Conservation (phyloP, 2,113 vertebrate species). For the Lota lota region DNA sequence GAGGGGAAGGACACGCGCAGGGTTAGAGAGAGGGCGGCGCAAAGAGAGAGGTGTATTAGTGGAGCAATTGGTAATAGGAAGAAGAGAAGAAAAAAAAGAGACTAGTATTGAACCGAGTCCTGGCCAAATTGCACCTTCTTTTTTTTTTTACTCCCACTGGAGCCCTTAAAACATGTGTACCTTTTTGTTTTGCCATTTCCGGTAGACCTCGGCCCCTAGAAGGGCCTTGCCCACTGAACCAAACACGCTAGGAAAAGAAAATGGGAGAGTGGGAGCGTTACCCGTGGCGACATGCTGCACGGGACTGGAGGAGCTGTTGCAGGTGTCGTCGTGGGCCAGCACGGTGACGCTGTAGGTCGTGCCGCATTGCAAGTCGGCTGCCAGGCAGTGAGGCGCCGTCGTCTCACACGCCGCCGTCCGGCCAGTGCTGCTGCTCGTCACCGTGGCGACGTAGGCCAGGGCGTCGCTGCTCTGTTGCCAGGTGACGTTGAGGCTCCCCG, state of each 20-base stretch:
- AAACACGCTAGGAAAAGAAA: neutral
- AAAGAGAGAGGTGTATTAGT: neutral
- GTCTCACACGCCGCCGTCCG: constrained; percentile 24
- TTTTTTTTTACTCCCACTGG: too few relatives aligned
- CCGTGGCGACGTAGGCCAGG: constrained; percentile 38
- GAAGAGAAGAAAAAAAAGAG: neutral
- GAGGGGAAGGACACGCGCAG: neutral
- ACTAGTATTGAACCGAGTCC: too few relatives aligned
- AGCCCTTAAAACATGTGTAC: neutral
- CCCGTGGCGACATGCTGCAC: constrained; percentile 51
- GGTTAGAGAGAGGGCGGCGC: neutral
- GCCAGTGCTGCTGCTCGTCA: constrained; percentile 40
- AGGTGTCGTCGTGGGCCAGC: constrained; percentile 51
- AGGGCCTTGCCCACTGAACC: too few relatives aligned
- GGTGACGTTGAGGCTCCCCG: constrained; percentile 63
- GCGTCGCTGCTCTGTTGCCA: constrained; percentile 60
- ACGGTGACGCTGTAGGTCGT: constrained; percentile 58
- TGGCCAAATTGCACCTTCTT: neutral
- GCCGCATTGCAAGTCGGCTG: constrained; percentile 57
- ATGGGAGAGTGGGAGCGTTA: constrained; percentile 1
- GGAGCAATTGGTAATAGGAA: too few relatives aligned
- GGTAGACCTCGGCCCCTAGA: too few relatives aligned
- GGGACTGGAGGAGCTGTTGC: constrained; percentile 66
- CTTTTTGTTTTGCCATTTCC: neutral
- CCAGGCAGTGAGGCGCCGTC: constrained; percentile 27